These are phyloP conservation scores for Catalaphyllia jardinei DNA, from an alignment of 64 coral and sea anemone genomes.

Conservation along the genomic window DNA sequence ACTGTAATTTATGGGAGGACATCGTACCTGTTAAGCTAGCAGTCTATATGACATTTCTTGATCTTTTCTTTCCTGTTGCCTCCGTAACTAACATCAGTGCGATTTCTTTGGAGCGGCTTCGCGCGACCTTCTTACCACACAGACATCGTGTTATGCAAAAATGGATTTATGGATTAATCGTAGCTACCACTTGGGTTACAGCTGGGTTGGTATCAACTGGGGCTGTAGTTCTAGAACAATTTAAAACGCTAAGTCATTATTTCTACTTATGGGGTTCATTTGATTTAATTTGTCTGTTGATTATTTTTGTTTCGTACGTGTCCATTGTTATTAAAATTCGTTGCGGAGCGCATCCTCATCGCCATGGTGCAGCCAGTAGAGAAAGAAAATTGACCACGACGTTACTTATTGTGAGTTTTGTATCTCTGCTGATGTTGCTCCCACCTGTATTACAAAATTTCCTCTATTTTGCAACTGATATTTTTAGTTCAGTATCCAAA, in stretches of 20 bases:
- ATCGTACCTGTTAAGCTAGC: neutral
- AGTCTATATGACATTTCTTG: neutral
- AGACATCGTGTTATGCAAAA: neutral
- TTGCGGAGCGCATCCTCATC: neutral
- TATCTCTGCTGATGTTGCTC: neutral
- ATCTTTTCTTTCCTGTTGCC: neutral
- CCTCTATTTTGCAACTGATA: neutral
- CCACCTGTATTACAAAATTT: neutral
- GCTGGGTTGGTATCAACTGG: neutral
- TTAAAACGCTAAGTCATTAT: neutral
- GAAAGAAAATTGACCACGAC: constrained; percentile 8
- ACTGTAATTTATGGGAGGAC: neutral
- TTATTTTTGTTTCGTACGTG: neutral
- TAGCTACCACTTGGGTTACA: neutral
- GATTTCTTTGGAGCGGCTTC: constrained; percentile 1
- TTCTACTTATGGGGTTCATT: neutral
- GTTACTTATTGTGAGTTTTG: neutral
- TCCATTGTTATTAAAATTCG: neutral
- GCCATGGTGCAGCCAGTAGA: neutral
- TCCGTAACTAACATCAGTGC: neutral
- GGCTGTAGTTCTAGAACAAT: neutral
- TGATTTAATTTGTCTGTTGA: neutral
- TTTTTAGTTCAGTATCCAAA: neutral
- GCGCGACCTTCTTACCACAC: neutral
- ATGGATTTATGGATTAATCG: neutral